These are phyloP conservation scores for Hypothenemus hampei DNA, from an alignment of 1,140 invertebrate genomes.

Conservation along the genomic window DNA sequence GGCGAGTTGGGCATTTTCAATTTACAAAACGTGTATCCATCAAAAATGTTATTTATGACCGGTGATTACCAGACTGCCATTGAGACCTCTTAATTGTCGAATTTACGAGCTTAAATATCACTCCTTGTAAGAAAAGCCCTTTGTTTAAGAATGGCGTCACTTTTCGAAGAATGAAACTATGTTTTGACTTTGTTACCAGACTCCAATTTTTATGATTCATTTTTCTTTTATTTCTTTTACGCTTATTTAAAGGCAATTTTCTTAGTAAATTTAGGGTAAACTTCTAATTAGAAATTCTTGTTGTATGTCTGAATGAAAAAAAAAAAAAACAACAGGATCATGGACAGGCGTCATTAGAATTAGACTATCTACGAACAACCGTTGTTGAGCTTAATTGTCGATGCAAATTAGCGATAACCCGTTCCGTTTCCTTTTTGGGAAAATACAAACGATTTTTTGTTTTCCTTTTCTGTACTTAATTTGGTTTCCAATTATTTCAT, in stretches of 20 bases:
- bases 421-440: not conserved
- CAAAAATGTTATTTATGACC: too few relatives aligned
- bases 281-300: not conserved
- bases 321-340: not conserved
- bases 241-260: not conserved
- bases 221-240: not conserved
- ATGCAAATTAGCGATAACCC: constrained; percentile 5
- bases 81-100: too few relatives aligned
- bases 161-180: not conserved
- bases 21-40: too few relatives aligned
- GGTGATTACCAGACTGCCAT: too few relatives aligned
- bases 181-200: not conserved
- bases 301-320: not conserved
- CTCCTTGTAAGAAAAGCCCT: not conserved
- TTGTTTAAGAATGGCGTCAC: constrained; percentile 3
- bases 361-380: too few relatives aligned
- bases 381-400: not conserved
- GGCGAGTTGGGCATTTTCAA: too few relatives aligned
- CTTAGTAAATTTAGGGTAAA: not conserved
- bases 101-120: too few relatives aligned
- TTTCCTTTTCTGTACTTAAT: not conserved
- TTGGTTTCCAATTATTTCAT: too few relatives aligned
- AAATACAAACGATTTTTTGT: not conserved
- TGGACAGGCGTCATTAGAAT: not conserved
- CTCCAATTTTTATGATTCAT: not conserved